A percentile compares a stretch with the other conserved stretches of the same genome.
phyloP scores from a whole-genome alignment of 2,797 vertebrate genomes.

The Pantherophis vulpinus region DNA sequence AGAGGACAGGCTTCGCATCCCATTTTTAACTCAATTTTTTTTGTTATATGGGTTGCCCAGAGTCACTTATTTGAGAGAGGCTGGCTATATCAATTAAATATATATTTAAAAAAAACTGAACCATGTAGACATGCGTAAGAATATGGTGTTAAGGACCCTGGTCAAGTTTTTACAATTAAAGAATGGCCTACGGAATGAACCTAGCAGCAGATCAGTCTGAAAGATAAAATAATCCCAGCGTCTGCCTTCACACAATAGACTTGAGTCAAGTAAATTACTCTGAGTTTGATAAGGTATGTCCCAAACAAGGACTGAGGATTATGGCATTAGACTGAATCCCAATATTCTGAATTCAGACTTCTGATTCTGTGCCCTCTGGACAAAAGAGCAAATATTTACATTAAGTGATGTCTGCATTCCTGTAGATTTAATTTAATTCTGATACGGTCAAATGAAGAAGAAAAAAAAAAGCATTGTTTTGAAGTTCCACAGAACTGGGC shows the following conservation, averaged over 20 bases:
- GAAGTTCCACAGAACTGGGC: neutral
- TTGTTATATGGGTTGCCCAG: neutral
- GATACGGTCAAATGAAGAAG: neutral
- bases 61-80: neutral
- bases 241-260: neutral
- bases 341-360: neutral
- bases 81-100: neutral
- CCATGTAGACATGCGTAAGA: neutral
- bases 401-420: neutral
- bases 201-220: neutral
- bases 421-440: neutral
- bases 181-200: neutral
- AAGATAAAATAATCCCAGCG: neutral
- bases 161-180: neutral
- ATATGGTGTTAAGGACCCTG: neutral
- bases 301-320: neutral
- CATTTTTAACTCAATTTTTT: neutral
- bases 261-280: neutral
- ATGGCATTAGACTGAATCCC: neutral
- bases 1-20: neutral
- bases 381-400: neutral
- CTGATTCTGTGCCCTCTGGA: neutral
- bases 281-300: neutral
- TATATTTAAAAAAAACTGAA: too few relatives aligned
- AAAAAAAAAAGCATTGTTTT: neutral